Percentiles rank a stretch among this genome's conserved stretches.
These are phyloP conservation scores for Hyles lineata DNA, from an alignment of 2,888 invertebrate species.

Conservation along the genomic window DNA sequence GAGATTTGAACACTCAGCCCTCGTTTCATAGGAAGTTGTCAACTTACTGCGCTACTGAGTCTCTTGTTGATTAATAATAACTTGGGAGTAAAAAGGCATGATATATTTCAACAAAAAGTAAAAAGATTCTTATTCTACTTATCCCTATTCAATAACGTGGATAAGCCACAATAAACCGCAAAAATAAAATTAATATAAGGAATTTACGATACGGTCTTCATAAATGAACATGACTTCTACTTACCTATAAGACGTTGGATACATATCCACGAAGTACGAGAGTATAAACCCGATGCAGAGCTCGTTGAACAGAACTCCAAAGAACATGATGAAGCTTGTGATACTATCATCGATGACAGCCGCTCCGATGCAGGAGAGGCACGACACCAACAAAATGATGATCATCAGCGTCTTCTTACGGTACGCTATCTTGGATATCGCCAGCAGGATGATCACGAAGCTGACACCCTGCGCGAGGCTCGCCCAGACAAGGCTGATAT, in stretches of 20 bases:
- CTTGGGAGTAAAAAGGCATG: too few species aligned
- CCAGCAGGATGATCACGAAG: constrained; percentile 50
- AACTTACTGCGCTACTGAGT: too few species aligned
- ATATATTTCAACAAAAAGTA: too few species aligned
- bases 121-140: too few species aligned
- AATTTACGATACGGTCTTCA: neutral
- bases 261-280: constrained; percentile 60
- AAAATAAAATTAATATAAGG: neutral
- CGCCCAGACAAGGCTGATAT: constrained; percentile 44
- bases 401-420: constrained; percentile 52
- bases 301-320: constrained; percentile 50
- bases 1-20: too few species aligned
- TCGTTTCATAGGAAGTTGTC: too few species aligned
- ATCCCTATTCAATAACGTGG: too few species aligned
- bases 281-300: constrained; percentile 54
- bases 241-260: constrained; percentile 62
- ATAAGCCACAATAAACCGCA: neutral
- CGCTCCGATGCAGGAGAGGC: constrained; percentile 45
- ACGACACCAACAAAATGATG: constrained; percentile 44
- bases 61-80: too few species aligned
- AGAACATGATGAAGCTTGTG: constrained; percentile 54
- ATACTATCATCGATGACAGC: constrained; percentile 47
- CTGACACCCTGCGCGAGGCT: constrained; percentile 46
- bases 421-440: constrained; percentile 49
- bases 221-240: constrained; percentile 29